These are phyloP conservation scores for Hecatera dysodea DNA, from an alignment of 2,888 invertebrate species.

Conservation along the genomic window DNA sequence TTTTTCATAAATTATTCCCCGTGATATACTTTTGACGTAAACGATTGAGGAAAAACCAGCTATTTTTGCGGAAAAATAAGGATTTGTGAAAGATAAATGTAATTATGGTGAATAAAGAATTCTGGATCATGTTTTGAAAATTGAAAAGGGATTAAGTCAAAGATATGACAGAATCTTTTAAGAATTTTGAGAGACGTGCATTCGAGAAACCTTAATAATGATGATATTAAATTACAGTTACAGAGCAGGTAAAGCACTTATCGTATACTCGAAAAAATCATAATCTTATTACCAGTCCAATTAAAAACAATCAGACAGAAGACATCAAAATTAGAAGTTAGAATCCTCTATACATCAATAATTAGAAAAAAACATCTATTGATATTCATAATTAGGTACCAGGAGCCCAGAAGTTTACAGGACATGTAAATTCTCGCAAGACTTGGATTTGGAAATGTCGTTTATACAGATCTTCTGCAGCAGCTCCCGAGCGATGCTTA, in stretches of 20 bases:
- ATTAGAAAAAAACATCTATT: constrained; percentile 42
- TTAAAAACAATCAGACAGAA: constrained; percentile 33
- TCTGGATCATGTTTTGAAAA: constrained; percentile 21
- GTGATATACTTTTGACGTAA: constrained; percentile 44
- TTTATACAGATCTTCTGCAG: constrained; percentile 96
- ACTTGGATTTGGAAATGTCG: constrained; percentile 96
- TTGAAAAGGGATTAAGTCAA: constrained; percentile 1
- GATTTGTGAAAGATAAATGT: constrained; percentile 43
- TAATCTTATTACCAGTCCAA: constrained; percentile 43
- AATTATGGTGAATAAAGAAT: constrained; percentile 37
- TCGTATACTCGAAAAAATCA: constrained; percentile 44
- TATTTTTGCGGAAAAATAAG: constrained; percentile 43
- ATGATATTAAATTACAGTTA: constrained; percentile 8
- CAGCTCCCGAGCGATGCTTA: constrained; percentile 95
- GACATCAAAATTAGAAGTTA: constrained; percentile 37
- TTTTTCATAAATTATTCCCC: constrained; percentile 47
- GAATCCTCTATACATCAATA: constrained; percentile 47
- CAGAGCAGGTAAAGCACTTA: constrained; percentile 12
- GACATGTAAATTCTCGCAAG: constrained; percentile 96
- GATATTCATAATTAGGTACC: constrained; percentile 60
- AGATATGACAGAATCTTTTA: not conserved
- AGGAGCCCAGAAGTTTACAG: constrained; percentile 87
- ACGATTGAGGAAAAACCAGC: constrained; percentile 42
- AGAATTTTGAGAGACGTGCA: not conserved
- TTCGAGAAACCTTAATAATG: constrained; percentile 19